Evolutionary conservation across 2,888 invertebrate species (phyloP), one percentile per base, ranked within the genome.

Genomic region (Spialia ferax): DNA sequence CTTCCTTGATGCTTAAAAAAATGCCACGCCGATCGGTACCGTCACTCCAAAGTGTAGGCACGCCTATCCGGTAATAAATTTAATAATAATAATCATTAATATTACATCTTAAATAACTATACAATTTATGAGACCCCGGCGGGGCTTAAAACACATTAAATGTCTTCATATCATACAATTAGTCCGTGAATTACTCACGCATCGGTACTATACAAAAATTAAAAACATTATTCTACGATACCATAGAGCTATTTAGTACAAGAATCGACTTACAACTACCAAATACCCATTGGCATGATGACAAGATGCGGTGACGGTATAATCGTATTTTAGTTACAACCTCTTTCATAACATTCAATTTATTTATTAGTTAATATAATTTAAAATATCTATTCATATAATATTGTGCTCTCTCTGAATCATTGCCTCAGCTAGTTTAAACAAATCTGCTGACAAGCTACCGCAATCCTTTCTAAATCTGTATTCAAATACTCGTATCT

Each of bases 161-260:
- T 76, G 76, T 79, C 79, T 78, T 85, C 82, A 88, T 89, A 89
- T 90, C 70, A 88, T 89, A 91, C 91, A 91, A 60, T 84, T 83
- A 86, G 84, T 83, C 77, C 76, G 82, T 81, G 80, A 79, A 77
- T 75, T 75, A 74, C 72, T 79, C 89, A 82, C 89, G 80, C 80
- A 77, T 84, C 81, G 79, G 87, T 89, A 90, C 92, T 93, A 93
- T 93, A 93, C 92, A 93, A 93, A 93, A 93, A 93, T 91, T 92
- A 92, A 93, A 92, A 93, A 93, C 91, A 87, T 91, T 91, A 87
- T 89, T 82, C 91, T 92, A 93, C 87, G 74, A 84, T 91, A 91
- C 87, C 83, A 89, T 91, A 91, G 84, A 88, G 77, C 92, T 93
- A 91, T 80, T 85, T 88, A 86, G 84, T 93, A 93, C 89, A 90